Percentiles rank a stretch among this genome's conserved stretches.
Conservation (phyloP, 2,888 invertebrate species). For the Diaprepes abbreviatus region DNA sequence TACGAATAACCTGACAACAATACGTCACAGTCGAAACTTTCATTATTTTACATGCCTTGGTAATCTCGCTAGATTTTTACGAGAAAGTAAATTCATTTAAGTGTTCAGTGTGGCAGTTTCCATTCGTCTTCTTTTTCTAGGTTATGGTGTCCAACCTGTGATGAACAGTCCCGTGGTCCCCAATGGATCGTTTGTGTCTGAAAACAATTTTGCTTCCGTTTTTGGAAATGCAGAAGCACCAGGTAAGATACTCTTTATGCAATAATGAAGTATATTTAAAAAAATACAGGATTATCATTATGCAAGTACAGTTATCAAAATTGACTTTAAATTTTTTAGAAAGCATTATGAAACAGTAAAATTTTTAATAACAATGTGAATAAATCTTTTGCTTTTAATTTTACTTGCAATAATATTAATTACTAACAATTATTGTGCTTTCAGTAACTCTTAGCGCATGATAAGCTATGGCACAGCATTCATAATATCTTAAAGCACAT, state of each 20-base stretch:
- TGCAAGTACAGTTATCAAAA: not conserved
- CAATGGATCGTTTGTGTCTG: conserved; percentile 79
- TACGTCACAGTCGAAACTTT: no score
- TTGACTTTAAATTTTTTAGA: no score
- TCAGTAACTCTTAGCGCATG: conserved; percentile 22
- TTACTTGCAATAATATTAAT: conserved; percentile 1
- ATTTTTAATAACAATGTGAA: no score
- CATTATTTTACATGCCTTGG: no score
- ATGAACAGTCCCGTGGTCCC: conserved; percentile 49
- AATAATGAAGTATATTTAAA: not conserved
- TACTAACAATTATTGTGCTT: conserved; percentile 10
- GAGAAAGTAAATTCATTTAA: no score
- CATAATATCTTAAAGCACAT: conserved; percentile 25
- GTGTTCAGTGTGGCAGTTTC: no score
- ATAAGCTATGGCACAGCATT: conserved; percentile 29
- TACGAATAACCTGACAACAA: no score
- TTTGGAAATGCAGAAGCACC: conserved; percentile 82
- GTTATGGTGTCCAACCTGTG: conserved; percentile 40
- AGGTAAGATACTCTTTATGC: conserved; percentile 56
- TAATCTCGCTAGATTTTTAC: no score
- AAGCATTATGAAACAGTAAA: no score
- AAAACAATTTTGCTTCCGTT: conserved; percentile 89
- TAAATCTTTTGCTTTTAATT: not conserved
- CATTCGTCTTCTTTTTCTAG: conserved; percentile 16
- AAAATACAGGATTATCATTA: not conserved